Evolutionary conservation across 1,140 invertebrate genomes (phyloP), one percentile per base, ranked within the genome.

Genomic region (Dendroctonus ponderosae): DNA sequence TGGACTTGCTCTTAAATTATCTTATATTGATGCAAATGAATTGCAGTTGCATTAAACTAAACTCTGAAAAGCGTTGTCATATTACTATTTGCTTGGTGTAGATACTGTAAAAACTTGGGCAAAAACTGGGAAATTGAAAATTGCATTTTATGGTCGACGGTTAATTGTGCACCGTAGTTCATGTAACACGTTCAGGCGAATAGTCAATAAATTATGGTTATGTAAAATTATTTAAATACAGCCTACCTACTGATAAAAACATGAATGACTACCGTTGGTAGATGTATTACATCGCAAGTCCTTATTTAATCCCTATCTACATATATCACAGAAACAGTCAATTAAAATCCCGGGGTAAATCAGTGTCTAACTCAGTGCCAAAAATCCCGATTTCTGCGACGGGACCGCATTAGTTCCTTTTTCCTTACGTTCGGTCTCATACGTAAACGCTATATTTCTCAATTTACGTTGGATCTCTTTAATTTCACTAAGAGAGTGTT

Each of bases 371-470:
- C 6, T 63, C 51, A 63, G 51, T 63, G 62, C 62, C 62, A 63
- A 56, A 63, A 63, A 63, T 54, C 62, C 62, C 51, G 50, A 48
- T 54, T 63, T 12, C 26, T 53, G 11, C 61, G 61, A 61, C 59
- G 44, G 37, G 48, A 50, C 60, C 48, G 51, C 62, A 63, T 63
- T 63, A 63, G 56, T 63, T 63, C 62, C 43, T 52, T 54, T 63
- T 63, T 63, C 62, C 62, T 63, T 63, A 63, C 62, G 62, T 63
- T 63, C 43, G 62, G 62, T 63, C 62, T 63, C 62, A 63, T 63
- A 63, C 62, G 62, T 54, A 63, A 54, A 70, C 70, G 68, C 65
- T 52, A 75, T 75, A 75, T 70, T 73, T 75, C 71, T 75, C 73
- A 75, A 75, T 75, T 73, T 75, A 68, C 63, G 64, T 40, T 58